A percentile compares a stretch with the other conserved stretches of the same genome.
Conservation (phyloP, 1,140 invertebrate genomes). For the Cotesia chilonis region DNA sequence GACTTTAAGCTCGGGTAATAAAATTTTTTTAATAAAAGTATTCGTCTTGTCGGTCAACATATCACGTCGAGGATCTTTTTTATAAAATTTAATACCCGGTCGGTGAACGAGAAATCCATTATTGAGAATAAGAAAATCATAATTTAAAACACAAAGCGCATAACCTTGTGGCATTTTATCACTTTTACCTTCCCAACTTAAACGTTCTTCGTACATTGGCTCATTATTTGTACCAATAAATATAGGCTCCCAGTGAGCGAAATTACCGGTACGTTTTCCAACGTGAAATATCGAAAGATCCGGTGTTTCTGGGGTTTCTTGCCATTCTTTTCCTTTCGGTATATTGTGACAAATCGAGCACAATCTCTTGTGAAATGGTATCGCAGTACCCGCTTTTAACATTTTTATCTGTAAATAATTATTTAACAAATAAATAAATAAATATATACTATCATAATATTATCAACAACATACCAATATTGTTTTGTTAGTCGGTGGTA, state of each 20-base stretch:
- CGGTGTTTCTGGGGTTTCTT: constrained; percentile 72
- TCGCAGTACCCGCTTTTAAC: constrained; percentile 78
- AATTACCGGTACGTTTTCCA: constrained; percentile 81
- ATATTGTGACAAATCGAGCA: constrained; percentile 90
- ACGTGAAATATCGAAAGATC: constrained; percentile 83
- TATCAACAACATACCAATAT: constrained; percentile 64
- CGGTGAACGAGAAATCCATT: constrained; percentile 89
- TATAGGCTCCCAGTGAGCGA: constrained; percentile 90
- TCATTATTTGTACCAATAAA: constrained; percentile 87
- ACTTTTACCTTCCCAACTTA: constrained; percentile 90
- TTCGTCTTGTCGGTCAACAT: constrained; percentile 81
- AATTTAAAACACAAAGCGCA: constrained; percentile 84
- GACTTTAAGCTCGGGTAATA: constrained; percentile 84
- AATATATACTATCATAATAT: background rate
- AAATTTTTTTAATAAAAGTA: constrained; percentile 80
- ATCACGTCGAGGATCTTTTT: constrained; percentile 78
- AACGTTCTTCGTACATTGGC: constrained; percentile 86
- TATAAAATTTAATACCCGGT: constrained; percentile 84
- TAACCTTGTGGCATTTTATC: constrained; percentile 96
- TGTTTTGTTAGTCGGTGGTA: constrained; percentile 79
- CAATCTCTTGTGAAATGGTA: constrained; percentile 91
- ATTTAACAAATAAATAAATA: constrained; percentile 42
- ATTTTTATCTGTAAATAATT: constrained; percentile 68
- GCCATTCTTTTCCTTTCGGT: constrained; percentile 85
- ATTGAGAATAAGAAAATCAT: constrained; percentile 89